Evolutionary conservation across 2,113 vertebrate genomes (phyloP).

Genomic region (Apodemus sylvaticus): DNA sequence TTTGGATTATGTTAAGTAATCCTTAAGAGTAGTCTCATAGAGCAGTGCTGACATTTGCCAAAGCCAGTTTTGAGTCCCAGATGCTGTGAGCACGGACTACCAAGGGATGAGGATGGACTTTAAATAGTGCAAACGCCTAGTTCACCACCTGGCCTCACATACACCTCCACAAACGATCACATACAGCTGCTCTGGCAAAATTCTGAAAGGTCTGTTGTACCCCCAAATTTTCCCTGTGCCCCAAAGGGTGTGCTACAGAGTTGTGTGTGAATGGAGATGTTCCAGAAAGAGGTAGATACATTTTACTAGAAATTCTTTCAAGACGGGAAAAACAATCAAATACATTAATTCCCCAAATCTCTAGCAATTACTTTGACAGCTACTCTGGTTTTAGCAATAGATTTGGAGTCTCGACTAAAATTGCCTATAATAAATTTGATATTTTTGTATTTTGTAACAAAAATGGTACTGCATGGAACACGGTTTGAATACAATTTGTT

Average conservation of each 20-base stretch:
- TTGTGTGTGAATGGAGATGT: not conserved
- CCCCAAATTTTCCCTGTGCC: not conserved
- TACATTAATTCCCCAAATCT: not conserved
- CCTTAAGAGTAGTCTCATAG: not conserved
- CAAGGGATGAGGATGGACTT: not conserved
- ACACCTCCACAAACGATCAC: no score
- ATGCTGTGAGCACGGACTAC: not conserved
- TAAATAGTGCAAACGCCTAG: not conserved
- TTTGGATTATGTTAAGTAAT: not conserved
- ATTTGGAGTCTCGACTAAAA: not conserved
- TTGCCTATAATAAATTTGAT: not conserved
- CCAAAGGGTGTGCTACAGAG: not conserved
- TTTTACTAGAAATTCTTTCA: constrained; percentile 6
- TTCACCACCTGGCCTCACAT: fast-evolving
- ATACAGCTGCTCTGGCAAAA: not conserved
- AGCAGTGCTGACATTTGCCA: not conserved
- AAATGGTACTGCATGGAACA: not conserved
- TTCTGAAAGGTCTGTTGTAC: not conserved
- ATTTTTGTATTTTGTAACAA: not conserved
- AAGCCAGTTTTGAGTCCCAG: not conserved
- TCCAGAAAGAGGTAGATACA: not conserved
- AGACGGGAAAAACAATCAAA: not conserved
- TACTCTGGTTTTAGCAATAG: not conserved
- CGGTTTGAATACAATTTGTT: not conserved
- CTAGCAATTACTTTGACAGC: not conserved